A percentile compares a stretch with the other conserved stretches of the same genome.
Conservation (phyloP, 2,888 invertebrate genomes). For the Drosophila gaucha region DNA sequence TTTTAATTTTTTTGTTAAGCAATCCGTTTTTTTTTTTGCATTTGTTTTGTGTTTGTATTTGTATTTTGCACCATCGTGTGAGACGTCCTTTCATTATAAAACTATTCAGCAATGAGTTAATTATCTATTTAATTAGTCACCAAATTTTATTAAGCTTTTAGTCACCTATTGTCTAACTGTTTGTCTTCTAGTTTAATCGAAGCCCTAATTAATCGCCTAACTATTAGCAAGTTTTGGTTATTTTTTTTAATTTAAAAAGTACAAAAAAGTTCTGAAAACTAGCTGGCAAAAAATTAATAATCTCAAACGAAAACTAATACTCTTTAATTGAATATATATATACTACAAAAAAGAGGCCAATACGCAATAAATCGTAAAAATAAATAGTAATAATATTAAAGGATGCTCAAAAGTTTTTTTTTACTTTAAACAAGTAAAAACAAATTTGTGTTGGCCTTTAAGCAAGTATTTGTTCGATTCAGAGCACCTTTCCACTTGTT, state of each 20-base stretch:
- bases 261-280: conserved; percentile 9
- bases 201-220: conserved; percentile 1
- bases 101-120: conserved; percentile 29
- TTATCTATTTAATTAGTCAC: conserved; percentile 31
- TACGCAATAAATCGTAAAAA: not conserved
- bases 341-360: not conserved
- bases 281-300: conserved; percentile 12
- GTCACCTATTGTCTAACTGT: conserved; percentile 36
- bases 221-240: conserved; percentile 1
- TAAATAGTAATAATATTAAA: not conserved
- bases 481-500: conserved; percentile 4
- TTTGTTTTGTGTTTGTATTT: conserved; percentile 25
- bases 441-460: not conserved
- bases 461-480: not conserved
- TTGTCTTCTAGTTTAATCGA: conserved; percentile 13
- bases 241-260: not conserved
- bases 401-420: not conserved
- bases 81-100: conserved; percentile 4
- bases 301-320: conserved; percentile 25
- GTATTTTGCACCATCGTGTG: conserved; percentile 20
- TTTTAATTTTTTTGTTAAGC: conserved; percentile 1
- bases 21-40: conserved; percentile 13
- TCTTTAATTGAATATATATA: conserved; percentile 9
- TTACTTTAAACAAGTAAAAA: conserved; percentile 1
- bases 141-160: conserved; percentile 25